Percentiles rank a stretch among this genome's conserved stretches.
These are phyloP conservation scores for Helicoverpa assulta DNA, from an alignment of 2,888 invertebrate species.

Conservation along the genomic window DNA sequence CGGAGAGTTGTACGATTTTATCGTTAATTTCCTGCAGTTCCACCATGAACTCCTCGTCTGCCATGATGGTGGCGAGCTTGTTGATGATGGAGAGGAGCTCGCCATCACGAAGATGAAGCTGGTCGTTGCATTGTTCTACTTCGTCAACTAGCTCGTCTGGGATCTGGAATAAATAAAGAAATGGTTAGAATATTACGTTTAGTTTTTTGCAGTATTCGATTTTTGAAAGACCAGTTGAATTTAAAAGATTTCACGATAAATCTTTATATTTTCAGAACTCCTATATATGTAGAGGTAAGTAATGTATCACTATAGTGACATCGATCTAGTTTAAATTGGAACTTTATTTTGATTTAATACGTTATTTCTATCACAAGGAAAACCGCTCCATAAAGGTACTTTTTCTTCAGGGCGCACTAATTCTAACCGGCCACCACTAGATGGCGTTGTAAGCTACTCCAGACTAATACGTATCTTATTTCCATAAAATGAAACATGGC, in stretches of 20 bases:
- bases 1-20: slow-evolving; percentile 90
- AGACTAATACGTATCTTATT: not conserved
- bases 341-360: not conserved
- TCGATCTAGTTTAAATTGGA: not conserved
- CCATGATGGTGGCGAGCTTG: slow-evolving; percentile 92
- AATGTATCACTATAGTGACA: too few species aligned
- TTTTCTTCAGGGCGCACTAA: not conserved
- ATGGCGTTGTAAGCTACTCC: slow-evolving; percentile 31
- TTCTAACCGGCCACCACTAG: slow-evolving; percentile 9
- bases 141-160: slow-evolving; percentile 92
- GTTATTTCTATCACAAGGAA: too few species aligned
- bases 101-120: slow-evolving; percentile 92
- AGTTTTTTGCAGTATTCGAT: too few species aligned
- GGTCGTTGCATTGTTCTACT: slow-evolving; percentile 93
- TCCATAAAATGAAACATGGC: slow-evolving; percentile 17
- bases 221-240: too few species aligned
- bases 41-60: slow-evolving; percentile 93
- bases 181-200: not conserved
- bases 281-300: too few species aligned
- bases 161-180: slow-evolving; percentile 83
- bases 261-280: too few species aligned
- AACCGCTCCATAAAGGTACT: too few species aligned
- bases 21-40: slow-evolving; percentile 94
- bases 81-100: slow-evolving; percentile 92
- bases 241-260: too few species aligned